Evolutionary conservation across 2,797 vertebrate genomes (phyloP).

Genomic region (Cyprinodon diabolis): DNA sequence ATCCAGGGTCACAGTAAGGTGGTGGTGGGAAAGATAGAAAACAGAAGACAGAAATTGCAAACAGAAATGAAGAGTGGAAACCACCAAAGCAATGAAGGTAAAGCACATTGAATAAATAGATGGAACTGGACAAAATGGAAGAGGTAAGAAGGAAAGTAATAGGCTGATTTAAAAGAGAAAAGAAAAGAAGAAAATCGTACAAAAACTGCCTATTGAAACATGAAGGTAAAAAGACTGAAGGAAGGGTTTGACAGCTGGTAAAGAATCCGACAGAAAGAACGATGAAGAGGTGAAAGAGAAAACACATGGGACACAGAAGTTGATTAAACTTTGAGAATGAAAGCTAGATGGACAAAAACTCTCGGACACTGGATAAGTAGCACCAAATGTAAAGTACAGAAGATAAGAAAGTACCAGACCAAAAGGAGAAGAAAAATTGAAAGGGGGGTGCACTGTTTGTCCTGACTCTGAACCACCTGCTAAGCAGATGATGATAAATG

Average conservation of each 20-base stretch:
- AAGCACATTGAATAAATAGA: conserved; percentile 44
- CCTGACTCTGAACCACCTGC: conserved; percentile 71
- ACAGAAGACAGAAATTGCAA: conserved; percentile 51
- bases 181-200: conserved; percentile 34
- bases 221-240: conserved; percentile 30
- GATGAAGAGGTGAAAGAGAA: conserved; percentile 32
- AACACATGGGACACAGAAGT: conserved; percentile 21
- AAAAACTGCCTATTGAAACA: conserved; percentile 15
- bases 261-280: conserved; percentile 29
- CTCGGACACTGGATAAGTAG: conserved; percentile 34
- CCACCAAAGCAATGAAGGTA: conserved; percentile 39
- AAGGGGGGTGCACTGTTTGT: conserved; percentile 73
- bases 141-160: background rate
- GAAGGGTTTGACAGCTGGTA: conserved; percentile 30
- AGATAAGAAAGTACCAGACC: conserved; percentile 44
- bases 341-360: conserved; percentile 18
- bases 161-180: conserved; percentile 35
- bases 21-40: conserved; percentile 46
- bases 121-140: conserved; percentile 30
- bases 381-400: conserved; percentile 42
- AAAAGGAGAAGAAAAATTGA: conserved; percentile 52
- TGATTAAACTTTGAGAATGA: conserved; percentile 34
- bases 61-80: conserved; percentile 46
- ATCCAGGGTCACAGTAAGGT: conserved; percentile 46
- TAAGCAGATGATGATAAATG: conserved; percentile 86